phyloP scores from a whole-genome alignment of 2,888 invertebrate species.

The Cryptocephalus moraei region DNA sequence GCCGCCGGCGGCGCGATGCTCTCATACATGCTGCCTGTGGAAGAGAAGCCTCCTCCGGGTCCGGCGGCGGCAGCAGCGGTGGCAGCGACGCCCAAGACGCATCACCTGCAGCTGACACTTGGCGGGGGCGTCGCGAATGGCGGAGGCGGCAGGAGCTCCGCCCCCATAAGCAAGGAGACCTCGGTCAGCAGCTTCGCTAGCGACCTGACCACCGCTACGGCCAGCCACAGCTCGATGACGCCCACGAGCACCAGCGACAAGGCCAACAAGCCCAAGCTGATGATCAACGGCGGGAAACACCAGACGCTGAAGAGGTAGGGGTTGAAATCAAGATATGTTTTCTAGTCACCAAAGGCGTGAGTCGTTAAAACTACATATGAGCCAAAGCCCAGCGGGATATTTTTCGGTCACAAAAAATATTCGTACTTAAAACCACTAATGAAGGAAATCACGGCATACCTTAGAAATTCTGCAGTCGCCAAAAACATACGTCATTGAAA shows the following conservation, averaged over 20 bases:
- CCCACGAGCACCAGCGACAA: conserved; percentile 50
- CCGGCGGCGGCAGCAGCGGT: conserved; percentile 26
- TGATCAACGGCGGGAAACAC: conserved; percentile 61
- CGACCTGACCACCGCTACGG: conserved; percentile 51
- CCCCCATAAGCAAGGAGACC: conserved; percentile 49
- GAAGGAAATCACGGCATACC: too few species aligned
- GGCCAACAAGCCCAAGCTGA: conserved; percentile 55
- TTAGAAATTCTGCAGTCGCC: too few species aligned
- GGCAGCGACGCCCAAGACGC: too few species aligned
- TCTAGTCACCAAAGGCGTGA: too few species aligned
- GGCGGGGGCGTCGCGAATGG: conserved; percentile 26
- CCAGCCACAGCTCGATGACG: conserved; percentile 43
- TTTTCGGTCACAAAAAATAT: too few species aligned
- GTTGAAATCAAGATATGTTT: too few species aligned
- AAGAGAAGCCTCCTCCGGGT: conserved; percentile 62
- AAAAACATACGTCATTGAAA: too few species aligned
- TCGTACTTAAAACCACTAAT: too few species aligned
- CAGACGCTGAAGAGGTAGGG: conserved; percentile 60
- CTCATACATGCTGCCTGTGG: conserved; percentile 71
- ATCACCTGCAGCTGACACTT: conserved; percentile 40
- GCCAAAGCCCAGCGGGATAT: too few species aligned
- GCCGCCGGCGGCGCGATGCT: conserved; percentile 43
- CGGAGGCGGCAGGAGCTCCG: conserved; percentile 27
- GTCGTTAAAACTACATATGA: too few species aligned
- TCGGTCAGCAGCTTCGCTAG: conserved; percentile 61